These are phyloP conservation scores for Melitaea cinxia DNA, from an alignment of 1,140 invertebrate genomes.

Conservation along the genomic window DNA sequence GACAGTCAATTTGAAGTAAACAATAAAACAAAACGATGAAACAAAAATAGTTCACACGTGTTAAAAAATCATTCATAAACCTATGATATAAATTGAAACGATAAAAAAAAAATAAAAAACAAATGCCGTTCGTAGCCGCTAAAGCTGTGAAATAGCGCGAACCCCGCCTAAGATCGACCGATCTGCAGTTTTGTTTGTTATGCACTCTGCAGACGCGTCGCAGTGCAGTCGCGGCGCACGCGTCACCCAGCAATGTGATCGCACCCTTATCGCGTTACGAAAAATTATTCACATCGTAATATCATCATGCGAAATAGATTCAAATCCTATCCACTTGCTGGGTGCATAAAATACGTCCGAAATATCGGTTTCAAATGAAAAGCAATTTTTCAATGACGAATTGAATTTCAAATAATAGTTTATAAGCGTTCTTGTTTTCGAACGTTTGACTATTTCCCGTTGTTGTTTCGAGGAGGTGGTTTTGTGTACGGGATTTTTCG, in stretches of 20 bases:
- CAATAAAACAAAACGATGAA: neutral
- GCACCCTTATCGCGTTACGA: conserved; percentile 27
- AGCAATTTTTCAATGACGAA: conserved; percentile 70
- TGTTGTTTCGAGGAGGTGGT: conserved; percentile 55
- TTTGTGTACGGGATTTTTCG: conserved; percentile 47
- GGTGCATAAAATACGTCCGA: conserved; percentile 61
- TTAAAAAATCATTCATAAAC: conserved; percentile 1
- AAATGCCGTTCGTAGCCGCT: conserved; percentile 11
- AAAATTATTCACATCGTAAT: conserved; percentile 16
- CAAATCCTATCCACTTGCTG: conserved; percentile 56
- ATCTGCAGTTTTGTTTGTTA: conserved; percentile 69
- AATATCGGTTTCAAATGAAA: conserved; percentile 59
- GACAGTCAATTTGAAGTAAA: neutral
- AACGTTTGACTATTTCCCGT: conserved; percentile 65
- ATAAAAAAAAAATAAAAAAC: conserved; percentile 11
- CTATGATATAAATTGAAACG: neutral
- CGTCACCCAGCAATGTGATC: conserved; percentile 46
- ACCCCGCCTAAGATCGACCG: conserved; percentile 54
- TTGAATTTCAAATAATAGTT: conserved; percentile 79
- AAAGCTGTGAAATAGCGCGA: conserved; percentile 33
- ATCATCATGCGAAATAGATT: conserved; percentile 22
- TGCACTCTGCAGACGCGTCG: conserved; percentile 57
- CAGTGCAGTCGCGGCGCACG: conserved; percentile 64
- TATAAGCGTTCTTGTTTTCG: conserved; percentile 70
- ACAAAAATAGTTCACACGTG: neutral